Evolutionary conservation across 1,140 invertebrate genomes (phyloP).

Genomic region (Zaprionus nigranus): DNA sequence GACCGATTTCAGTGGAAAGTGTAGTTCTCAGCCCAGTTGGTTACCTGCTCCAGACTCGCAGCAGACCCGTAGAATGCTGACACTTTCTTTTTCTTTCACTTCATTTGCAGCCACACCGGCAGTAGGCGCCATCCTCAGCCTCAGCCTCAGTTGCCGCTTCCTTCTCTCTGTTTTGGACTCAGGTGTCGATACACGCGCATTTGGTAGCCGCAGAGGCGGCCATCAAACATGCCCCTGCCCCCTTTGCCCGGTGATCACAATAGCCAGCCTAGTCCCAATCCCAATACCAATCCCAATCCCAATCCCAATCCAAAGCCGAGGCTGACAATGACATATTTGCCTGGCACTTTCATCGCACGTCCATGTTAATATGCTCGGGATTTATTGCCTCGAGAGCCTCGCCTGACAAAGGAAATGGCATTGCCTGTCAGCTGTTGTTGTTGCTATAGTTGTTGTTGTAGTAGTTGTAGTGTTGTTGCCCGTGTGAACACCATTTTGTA

Average conservation of each 20-base stretch:
- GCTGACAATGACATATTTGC: constrained; percentile 81
- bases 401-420: constrained; percentile 77
- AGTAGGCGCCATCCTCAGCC: not conserved
- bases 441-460: constrained; percentile 4
- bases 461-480: no score
- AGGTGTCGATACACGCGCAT: constrained; percentile 75
- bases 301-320: constrained; percentile 30
- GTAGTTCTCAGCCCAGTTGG: constrained; percentile 19
- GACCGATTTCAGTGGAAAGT: constrained; percentile 61
- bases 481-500: constrained; percentile 74
- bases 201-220: constrained; percentile 68
- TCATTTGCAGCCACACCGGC: not conserved
- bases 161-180: constrained; percentile 55
- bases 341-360: constrained; percentile 80
- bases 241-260: not conserved
- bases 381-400: constrained; percentile 59
- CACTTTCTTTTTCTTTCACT: constrained; percentile 61
- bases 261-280: constrained; percentile 18
- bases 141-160: constrained; percentile 22
- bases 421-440: constrained; percentile 56
- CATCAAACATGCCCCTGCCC: constrained; percentile 25
- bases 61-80: constrained; percentile 26
- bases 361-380: constrained; percentile 80
- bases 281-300: constrained; percentile 18
- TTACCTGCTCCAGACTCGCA: constrained; percentile 42